Evolutionary conservation across 2,113 vertebrate genomes (phyloP).

Genomic region (Coracopsis vasa): DNA sequence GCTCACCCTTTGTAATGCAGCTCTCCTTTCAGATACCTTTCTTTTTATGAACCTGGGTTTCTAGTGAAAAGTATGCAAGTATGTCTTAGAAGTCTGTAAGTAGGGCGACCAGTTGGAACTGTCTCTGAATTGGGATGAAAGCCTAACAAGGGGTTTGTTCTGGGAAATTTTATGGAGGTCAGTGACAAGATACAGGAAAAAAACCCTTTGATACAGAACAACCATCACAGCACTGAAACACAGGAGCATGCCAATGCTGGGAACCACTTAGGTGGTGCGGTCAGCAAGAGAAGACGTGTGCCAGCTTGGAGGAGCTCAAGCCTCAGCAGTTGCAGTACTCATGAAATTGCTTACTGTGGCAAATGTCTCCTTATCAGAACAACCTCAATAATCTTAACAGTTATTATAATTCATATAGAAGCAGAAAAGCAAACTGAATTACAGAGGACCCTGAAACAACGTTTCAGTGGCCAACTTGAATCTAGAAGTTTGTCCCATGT

Average conservation of each 20-base stretch:
- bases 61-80: neutral
- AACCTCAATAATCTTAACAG: neutral
- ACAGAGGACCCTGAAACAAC: neutral
- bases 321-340: neutral
- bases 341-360: neutral
- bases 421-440: neutral
- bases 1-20: neutral
- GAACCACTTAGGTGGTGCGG: neutral
- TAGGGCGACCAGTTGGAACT: neutral
- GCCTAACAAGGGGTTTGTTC: neutral
- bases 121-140: neutral
- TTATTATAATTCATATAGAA: neutral
- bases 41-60: neutral
- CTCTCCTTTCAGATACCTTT: neutral
- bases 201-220: neutral
- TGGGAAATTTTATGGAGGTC: neutral
- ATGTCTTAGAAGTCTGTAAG: neutral
- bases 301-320: neutral
- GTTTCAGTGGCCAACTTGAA: neutral
- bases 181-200: neutral
- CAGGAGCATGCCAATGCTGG: accelerated
- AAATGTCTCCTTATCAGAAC: neutral
- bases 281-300: neutral
- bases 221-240: neutral
- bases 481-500: accelerated